These are phyloP conservation scores for Dasypus novemcinctus DNA, from an alignment of 2,113 vertebrate genomes.

Conservation along the genomic window DNA sequence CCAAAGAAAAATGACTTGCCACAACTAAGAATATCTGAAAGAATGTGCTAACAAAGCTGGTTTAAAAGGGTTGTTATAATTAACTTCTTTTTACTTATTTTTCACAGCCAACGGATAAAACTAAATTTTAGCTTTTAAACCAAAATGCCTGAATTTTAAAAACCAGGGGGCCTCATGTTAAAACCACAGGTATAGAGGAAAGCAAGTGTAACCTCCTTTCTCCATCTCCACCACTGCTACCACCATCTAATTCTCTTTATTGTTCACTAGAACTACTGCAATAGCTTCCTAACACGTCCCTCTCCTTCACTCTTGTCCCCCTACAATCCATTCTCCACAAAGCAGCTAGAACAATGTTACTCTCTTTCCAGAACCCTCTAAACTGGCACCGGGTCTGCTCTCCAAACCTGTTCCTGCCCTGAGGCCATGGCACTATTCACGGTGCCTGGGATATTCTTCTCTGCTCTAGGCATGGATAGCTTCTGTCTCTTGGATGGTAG, in stretches of 20 bases:
- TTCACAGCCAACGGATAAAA: not conserved
- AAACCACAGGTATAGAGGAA: not conserved
- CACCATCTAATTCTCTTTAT: not conserved
- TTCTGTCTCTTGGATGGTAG: not conserved
- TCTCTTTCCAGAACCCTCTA: not conserved
- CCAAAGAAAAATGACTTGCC: not conserved
- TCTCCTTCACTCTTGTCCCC: not conserved
- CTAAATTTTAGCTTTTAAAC: not conserved
- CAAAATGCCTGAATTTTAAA: conserved; percentile 10
- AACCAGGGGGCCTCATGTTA: not conserved
- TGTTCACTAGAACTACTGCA: not conserved
- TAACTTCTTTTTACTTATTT: not conserved
- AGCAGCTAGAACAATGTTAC: not conserved
- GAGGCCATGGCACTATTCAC: too few relatives aligned
- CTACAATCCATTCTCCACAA: not conserved
- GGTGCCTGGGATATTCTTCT: not conserved
- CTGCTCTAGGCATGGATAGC: not conserved
- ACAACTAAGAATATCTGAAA: conserved; percentile 12
- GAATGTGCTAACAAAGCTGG: conserved; percentile 1
- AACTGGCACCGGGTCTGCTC: not conserved
- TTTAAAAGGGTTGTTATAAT: not conserved
- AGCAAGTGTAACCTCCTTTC: not conserved
- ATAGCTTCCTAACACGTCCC: not conserved
- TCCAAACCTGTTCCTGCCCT: too few relatives aligned
- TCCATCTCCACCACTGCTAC: not conserved